Conservation (phyloP, 2,797 vertebrate genomes). For the Leuciscus waleckii region DNA sequence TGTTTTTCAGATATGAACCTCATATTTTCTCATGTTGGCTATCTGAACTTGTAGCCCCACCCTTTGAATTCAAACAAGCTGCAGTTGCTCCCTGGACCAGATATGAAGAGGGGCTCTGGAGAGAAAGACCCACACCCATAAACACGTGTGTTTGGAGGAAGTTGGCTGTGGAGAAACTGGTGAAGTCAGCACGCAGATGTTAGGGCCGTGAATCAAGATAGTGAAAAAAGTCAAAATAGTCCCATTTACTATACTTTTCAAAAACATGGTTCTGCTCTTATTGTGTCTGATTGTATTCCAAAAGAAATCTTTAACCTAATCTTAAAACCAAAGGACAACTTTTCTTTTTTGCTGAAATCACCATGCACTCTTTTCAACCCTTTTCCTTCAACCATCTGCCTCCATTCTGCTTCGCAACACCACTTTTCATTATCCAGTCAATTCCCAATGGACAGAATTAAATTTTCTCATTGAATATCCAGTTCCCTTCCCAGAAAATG, state of each 20-base stretch:
- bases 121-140: slow-evolving; percentile 48
- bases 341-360: not conserved
- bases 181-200: slow-evolving; percentile 48
- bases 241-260: not conserved
- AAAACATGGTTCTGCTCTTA: not conserved
- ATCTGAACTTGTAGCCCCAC: slow-evolving; percentile 67
- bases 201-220: not conserved
- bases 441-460: not conserved
- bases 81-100: slow-evolving; percentile 62
- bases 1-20: slow-evolving; percentile 53
- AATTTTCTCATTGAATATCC: not conserved
- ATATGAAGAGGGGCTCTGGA: slow-evolving; percentile 26
- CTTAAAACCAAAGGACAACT: not conserved
- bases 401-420: not conserved
- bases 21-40: slow-evolving; percentile 56
- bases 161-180: slow-evolving; percentile 15
- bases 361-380: not conserved
- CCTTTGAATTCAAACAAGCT: slow-evolving; percentile 65
- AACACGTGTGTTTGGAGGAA: slow-evolving; percentile 38
- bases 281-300: not conserved
- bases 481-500: not conserved
- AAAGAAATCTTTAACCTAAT: not conserved
- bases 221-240: not conserved
- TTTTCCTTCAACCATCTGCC: not conserved
- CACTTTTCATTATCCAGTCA: not conserved